Evolutionary conservation across 1,140 invertebrate species (phyloP), one percentile per base, ranked within the genome.

Genomic region (Andrena cerasifolii): DNA sequence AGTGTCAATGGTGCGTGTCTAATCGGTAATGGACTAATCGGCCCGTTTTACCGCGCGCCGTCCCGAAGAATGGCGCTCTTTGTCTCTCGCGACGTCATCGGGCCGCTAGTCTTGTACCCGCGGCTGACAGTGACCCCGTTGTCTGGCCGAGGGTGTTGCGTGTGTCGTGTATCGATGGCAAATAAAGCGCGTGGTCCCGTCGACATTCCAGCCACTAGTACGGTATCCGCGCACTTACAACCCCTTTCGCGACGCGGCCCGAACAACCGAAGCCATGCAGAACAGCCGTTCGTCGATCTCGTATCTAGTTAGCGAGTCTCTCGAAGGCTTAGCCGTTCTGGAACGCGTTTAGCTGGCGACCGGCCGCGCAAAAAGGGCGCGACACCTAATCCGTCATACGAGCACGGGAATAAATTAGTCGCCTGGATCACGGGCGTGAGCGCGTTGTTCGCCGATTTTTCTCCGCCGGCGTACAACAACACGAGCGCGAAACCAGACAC

Each of bases 191-290:
- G 74, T 88, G 80, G 78, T 75, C 36, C 26, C 56, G 58, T 61
- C 77, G 67, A 56, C 49, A 26, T 80, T 47, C 26, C 31, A 77
- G 72, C 71, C 79, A 88, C 87, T 87, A 78, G 82, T 89, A 87
- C 82, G 87, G 86, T 71, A 87, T 89, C 84, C 56, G 59, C 76
- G 76, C 86, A 80, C 84, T 81, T 79, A 78, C 81, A 80, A 84
- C 74, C 83, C 62, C 82, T 79, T 80, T 81, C 56, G 66, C 77
- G 68, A 78, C 72, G 76, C 63, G 54, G 53, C 18, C 66, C 79
- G 68, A 24, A 21, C 43, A 43, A 78, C 75, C 79, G 87, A 88
- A 88, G 87, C 86, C 87, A 82, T 87, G 68, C 72, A 66, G 73
- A 80, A 58, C 66, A n/a, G 76, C 70, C 68, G 75, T 28, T 24